Evolutionary conservation across 2,113 vertebrate genomes (phyloP), one percentile per base, ranked within the genome.

Genomic region (Brachyhypopomus occidentalis): DNA sequence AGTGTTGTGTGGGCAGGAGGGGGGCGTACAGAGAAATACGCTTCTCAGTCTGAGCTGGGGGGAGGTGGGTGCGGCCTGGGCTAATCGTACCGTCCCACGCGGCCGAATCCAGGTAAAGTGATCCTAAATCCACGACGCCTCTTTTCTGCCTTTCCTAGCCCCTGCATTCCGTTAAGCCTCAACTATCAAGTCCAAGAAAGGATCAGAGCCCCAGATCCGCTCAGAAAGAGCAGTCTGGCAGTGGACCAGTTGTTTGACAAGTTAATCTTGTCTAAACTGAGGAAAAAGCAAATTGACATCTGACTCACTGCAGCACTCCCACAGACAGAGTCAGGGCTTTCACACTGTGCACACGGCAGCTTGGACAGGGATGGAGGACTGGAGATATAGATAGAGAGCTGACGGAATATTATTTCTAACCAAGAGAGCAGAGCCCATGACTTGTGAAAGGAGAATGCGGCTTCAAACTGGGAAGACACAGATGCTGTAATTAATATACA

Each of bases 101-200:
- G 89, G 91, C 90, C 86, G 88, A 91, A 93, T 93, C 93, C 92
- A 93, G 92, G 93, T 94, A 93, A 94, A 93, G 91, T 90, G 91
- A 93, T 92, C 91, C 90, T 93, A 93, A 94, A 93, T 91, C 90
- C 91, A 75, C 83, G 82, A 72, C 41, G n/a, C 73, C 70, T 78
- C 55, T 79, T 52, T 67, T 78, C 70, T 66, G 36, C 62, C 63
- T 70, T 72, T 79, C 38, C 36, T 75, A 48, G 58, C 27, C 64
- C 70, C 86, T 85, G 77, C 88, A 87, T 87, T 81, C 79, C 75
- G 73, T 83, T 88, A 84, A 87, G 81, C 82, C 77, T 75, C 64
- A 16, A 87, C 91, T 92, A 89, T 92, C 91, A 92, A 14, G 90
- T 89, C 88, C 83, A 87, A 88, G 85, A 84, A 77, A 82, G 92